These are phyloP conservation scores for Accipiter superciliosus DNA, from an alignment of 2,797 vertebrate species.

Conservation along the genomic window DNA sequence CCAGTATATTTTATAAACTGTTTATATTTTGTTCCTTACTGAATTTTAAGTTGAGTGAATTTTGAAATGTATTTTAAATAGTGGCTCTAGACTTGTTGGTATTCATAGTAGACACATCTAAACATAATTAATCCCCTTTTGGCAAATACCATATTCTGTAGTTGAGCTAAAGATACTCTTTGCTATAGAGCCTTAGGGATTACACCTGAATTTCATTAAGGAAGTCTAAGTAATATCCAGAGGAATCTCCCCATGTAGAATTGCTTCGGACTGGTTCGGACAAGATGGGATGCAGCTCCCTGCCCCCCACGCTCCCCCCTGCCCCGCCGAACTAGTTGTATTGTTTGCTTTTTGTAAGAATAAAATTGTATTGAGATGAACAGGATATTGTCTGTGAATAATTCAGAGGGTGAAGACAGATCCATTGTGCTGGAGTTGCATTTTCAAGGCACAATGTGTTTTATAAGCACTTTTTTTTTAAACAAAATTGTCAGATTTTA, in stretches of 20 bases:
- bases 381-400: constrained; percentile 29
- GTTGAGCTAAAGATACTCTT: constrained; percentile 72
- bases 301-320: no score
- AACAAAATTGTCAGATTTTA: neutral
- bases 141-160: constrained; percentile 77
- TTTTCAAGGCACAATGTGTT: constrained; percentile 21
- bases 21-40: neutral
- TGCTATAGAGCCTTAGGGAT: constrained; percentile 78
- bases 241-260: constrained; percentile 63
- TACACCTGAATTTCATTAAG: constrained; percentile 84
- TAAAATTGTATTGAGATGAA: constrained; percentile 12
- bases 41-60: neutral
- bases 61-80: constrained; percentile 49
- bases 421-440: constrained; percentile 12
- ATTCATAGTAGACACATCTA: constrained; percentile 77
- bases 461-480: neutral
- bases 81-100: constrained; percentile 73
- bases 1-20: neutral
- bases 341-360: neutral
- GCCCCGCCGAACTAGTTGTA: neutral
- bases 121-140: constrained; percentile 76
- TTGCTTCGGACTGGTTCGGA: constrained; percentile 67
- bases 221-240: constrained; percentile 57
- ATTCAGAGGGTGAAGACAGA: constrained; percentile 21
- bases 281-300: constrained; percentile 31